Conservation (phyloP, 2,113 vertebrate species). For the Vulpes lagopus region DNA sequence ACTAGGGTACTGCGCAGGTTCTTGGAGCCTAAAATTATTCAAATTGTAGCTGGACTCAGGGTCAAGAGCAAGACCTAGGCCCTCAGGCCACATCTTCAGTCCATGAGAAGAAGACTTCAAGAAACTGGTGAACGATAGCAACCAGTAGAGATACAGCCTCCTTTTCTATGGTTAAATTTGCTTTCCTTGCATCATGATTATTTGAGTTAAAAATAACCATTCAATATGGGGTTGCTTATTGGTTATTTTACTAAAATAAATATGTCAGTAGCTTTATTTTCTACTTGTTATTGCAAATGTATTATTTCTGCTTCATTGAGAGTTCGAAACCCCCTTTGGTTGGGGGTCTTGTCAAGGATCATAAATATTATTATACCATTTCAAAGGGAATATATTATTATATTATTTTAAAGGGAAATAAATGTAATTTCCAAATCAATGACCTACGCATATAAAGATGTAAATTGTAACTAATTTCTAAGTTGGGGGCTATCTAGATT, state of each 20-base stretch:
- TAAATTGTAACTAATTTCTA: not conserved
- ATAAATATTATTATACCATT: constrained; percentile 11
- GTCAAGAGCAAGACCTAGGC: not conserved
- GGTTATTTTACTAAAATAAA: constrained; percentile 34
- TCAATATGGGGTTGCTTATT: not conserved
- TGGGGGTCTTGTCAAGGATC: not conserved
- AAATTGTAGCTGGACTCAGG: not conserved
- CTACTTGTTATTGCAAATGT: constrained; percentile 9
- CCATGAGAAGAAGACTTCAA: not conserved
- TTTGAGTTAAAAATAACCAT: constrained; percentile 8
- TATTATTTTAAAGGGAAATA: constrained; percentile 19
- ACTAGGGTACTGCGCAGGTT: not conserved
- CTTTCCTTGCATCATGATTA: constrained; percentile 7
- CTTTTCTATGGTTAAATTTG: not conserved
- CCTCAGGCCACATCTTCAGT: not conserved
- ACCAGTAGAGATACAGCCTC: not conserved
- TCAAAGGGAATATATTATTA: not conserved
- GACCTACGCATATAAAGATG: not conserved
- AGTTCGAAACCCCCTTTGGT: not conserved
- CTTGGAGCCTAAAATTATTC: not conserved
- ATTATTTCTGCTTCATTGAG: constrained; percentile 36
- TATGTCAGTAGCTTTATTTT: not conserved
- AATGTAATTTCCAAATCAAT: constrained; percentile 47
- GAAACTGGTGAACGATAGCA: not conserved
- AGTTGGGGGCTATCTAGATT: not conserved